These are phyloP conservation scores for Ceratina australensis DNA, from an alignment of 1,140 invertebrate genomes.

Conservation along the genomic window DNA sequence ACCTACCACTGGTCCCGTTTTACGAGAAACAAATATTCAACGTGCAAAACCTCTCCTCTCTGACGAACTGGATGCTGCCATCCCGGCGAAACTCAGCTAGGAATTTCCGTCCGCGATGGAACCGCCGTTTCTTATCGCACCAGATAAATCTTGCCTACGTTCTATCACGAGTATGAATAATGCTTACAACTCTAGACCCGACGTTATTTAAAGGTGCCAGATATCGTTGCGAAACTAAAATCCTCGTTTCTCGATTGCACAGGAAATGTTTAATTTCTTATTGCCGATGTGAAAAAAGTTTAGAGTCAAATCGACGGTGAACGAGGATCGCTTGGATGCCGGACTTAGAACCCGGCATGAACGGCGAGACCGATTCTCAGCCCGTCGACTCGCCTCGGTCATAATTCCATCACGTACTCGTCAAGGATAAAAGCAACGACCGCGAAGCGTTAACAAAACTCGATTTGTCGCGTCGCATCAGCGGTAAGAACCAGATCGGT, in stretches of 20 bases:
- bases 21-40: conserved; percentile 60
- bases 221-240: background rate
- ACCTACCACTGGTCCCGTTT: conserved; percentile 60
- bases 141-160: conserved; percentile 2
- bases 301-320: no score
- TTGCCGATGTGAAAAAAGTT: no score
- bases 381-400: no score
- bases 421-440: background rate
- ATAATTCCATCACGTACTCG: background rate
- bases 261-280: no score
- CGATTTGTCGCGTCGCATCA: conserved; percentile 3
- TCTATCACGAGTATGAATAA: conserved; percentile 8
- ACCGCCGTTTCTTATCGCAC: background rate
- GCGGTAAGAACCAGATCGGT: background rate
- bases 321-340: no score
- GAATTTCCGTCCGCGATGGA: background rate
- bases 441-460: background rate
- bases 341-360: no score
- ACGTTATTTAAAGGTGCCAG: background rate
- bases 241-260: no score
- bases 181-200: background rate
- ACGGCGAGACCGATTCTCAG: no score
- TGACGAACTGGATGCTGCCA: background rate
- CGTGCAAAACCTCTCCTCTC: conserved; percentile 11
- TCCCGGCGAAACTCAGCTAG: background rate